Conservation (phyloP, 30 jellyfish, hydroid and myxozoan species). For the Aurelia aurita complex sp. Pacific region DNA sequence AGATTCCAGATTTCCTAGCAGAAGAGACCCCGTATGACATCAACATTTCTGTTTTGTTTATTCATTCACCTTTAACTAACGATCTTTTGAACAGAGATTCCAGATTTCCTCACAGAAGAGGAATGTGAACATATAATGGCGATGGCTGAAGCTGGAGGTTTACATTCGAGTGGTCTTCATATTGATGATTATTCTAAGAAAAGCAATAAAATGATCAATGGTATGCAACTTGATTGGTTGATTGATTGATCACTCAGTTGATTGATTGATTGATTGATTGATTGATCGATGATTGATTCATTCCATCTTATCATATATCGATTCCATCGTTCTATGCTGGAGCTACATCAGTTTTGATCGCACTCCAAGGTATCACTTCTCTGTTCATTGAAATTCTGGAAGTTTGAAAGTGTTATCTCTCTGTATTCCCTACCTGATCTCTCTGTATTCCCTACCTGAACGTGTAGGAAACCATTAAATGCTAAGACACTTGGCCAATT, state of each 20-base stretch:
- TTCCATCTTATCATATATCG: not conserved
- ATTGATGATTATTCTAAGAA: constrained; percentile 72
- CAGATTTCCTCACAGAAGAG: constrained; percentile 81
- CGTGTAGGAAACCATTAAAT: too few species aligned
- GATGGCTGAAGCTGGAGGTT: constrained; percentile 81
- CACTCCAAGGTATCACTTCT: too few species aligned
- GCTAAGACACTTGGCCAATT: too few species aligned
- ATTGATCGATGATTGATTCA: not conserved
- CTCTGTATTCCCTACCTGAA: too few species aligned
- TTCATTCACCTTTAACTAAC: too few species aligned
- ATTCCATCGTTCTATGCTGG: not conserved
- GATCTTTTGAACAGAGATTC: constrained; percentile 53
- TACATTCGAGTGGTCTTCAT: constrained; percentile 86
- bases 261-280: too few species aligned
- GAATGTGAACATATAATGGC: constrained; percentile 93
- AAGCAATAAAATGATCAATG: constrained; percentile 71
- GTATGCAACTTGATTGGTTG: constrained; percentile 26
- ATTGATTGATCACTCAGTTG: not conserved
- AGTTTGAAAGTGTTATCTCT: too few species aligned
- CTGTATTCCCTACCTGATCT: too few species aligned
- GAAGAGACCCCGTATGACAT: constrained; percentile 14
- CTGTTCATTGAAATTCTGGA: too few species aligned
- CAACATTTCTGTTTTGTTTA: too few species aligned
- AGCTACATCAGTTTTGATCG: too few species aligned
- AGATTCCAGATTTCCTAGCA: constrained; percentile 84